Conservation (phyloP, 2,113 vertebrate species). For the Herpetotheres cachinnans region DNA sequence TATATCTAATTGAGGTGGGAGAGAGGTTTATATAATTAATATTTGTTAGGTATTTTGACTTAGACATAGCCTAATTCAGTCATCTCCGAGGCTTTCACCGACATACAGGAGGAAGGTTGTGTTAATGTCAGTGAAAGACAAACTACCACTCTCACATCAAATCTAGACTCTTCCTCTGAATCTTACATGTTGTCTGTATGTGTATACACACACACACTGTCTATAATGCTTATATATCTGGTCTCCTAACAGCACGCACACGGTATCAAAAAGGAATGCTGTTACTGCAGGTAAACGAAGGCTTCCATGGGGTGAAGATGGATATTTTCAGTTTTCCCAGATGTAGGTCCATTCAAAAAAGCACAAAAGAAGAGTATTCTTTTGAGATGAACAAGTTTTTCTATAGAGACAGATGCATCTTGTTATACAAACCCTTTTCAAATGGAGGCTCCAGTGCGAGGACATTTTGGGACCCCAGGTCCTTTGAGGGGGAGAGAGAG, state of each 20-base stretch:
- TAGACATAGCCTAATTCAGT: neutral
- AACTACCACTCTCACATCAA: neutral
- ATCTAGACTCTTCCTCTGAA: neutral
- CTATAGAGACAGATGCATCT: neutral
- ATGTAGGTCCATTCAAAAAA: neutral
- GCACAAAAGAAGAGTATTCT: neutral
- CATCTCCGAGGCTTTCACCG: neutral
- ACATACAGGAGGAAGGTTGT: neutral
- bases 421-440: neutral
- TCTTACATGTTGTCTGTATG: neutral
- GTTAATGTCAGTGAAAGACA: neutral
- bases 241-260: neutral
- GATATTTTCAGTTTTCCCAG: conserved; percentile 7
- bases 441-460: neutral
- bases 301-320: neutral
- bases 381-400: neutral
- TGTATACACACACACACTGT: neutral
- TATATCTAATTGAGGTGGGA: neutral
- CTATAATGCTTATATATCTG: neutral
- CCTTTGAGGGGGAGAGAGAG: neutral
- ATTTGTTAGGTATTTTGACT: neutral
- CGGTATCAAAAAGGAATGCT: neutral
- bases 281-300: neutral
- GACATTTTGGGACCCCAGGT: neutral
- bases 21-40: neutral